These are phyloP conservation scores for Napeogenes sylphis DNA, from an alignment of 2,888 invertebrate genomes.

Conservation along the genomic window DNA sequence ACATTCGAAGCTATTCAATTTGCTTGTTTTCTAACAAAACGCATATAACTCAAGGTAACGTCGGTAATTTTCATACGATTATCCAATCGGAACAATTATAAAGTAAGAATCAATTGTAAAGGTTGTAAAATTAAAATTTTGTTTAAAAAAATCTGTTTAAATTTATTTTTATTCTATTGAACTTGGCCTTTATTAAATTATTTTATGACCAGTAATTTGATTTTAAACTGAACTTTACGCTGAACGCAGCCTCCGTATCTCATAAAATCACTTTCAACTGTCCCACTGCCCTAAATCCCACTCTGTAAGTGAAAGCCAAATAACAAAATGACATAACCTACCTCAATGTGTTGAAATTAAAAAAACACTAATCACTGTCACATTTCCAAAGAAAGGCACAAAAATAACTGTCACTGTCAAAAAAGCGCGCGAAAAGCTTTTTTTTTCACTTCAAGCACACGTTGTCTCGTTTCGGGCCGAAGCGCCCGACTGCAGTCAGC, in stretches of 20 bases:
- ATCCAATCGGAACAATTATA: constrained; percentile 4
- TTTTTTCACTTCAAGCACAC: constrained; percentile 30
- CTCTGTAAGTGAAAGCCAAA: constrained; percentile 53
- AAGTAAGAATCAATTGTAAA: too few species aligned
- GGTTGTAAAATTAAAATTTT: too few species aligned
- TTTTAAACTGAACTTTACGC: constrained; percentile 8
- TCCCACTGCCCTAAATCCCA: constrained; percentile 53
- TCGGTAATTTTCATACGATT: constrained; percentile 3
- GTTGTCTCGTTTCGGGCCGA: constrained; percentile 41
- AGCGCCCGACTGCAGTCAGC: constrained; percentile 41
- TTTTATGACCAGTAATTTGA: neutral
- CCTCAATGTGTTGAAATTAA: constrained; percentile 31
- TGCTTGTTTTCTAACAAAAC: neutral
- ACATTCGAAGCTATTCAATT: neutral
- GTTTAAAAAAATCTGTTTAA: too few species aligned
- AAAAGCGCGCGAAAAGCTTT: constrained; percentile 36
- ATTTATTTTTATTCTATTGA: constrained; percentile 3
- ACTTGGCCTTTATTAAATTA: constrained; percentile 4
- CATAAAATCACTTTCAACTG: constrained; percentile 49
- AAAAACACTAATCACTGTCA: constrained; percentile 31
- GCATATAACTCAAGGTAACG: constrained; percentile 2
- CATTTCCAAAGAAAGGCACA: constrained; percentile 32
- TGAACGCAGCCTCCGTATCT: constrained; percentile 41
- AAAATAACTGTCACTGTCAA: constrained; percentile 39
- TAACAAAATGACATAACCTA: constrained; percentile 57